Evolutionary conservation across 2,888 invertebrate species (phyloP).

Genomic region (Lasioglossum marginatum): DNA sequence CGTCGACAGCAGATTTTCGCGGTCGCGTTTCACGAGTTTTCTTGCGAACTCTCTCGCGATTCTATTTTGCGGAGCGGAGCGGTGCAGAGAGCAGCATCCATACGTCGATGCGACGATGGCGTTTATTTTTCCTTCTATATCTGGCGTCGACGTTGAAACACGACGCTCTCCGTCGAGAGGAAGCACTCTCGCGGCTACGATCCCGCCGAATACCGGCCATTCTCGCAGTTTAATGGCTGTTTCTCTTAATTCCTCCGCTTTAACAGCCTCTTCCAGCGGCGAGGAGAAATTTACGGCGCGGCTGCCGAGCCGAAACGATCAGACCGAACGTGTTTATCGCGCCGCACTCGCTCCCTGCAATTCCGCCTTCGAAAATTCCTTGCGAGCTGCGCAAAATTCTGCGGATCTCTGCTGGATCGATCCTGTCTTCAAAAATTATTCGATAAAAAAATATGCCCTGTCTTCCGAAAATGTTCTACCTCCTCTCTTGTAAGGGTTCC

Average conservation of each 20-base stretch:
- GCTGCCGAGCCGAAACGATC: slow-evolving; percentile 26
- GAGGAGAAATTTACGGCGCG: slow-evolving; percentile 51
- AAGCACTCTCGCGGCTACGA: slow-evolving; percentile 22
- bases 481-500: too few species aligned
- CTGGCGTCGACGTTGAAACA: slow-evolving; percentile 36
- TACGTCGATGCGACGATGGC: background rate
- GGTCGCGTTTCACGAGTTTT: background rate
- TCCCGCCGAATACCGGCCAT: slow-evolving; percentile 50
- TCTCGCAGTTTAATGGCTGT: slow-evolving; percentile 59
- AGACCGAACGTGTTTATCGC: slow-evolving; percentile 36
- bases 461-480: too few species aligned
- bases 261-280: slow-evolving; percentile 58
- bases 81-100: background rate
- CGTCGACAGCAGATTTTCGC: background rate
- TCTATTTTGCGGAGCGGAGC: background rate
- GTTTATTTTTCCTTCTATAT: slow-evolving; percentile 41
- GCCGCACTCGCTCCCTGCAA: background rate
- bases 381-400: background rate
- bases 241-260: slow-evolving; percentile 66
- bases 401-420: background rate
- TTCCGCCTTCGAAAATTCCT: slow-evolving; percentile 22
- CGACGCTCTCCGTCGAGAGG: slow-evolving; percentile 14
- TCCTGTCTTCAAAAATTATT: too few species aligned
- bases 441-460: too few species aligned
- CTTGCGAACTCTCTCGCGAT: background rate